phyloP scores from a whole-genome alignment of 1,140 invertebrate species.

The Coboldia fuscipes region DNA sequence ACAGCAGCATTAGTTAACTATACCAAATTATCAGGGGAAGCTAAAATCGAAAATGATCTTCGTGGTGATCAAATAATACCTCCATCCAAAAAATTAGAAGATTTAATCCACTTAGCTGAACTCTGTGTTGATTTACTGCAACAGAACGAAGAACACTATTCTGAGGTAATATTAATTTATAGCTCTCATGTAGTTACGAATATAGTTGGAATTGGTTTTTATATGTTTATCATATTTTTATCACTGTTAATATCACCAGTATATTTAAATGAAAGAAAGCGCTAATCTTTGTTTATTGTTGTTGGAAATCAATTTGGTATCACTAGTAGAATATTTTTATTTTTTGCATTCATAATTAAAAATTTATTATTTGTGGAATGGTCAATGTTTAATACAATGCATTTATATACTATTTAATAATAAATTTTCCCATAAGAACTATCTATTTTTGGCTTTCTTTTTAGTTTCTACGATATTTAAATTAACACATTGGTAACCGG shows the following conservation, averaged over 20 bases:
- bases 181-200: too few relatives aligned
- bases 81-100: slow-evolving; percentile 79
- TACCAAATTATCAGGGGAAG: slow-evolving; percentile 83
- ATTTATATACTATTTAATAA: too few relatives aligned
- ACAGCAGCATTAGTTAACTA: slow-evolving; percentile 97
- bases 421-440: too few relatives aligned
- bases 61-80: slow-evolving; percentile 60
- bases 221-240: neutral
- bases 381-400: too few relatives aligned
- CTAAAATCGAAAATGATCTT: slow-evolving; percentile 88
- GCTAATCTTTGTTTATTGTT: neutral
- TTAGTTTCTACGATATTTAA: too few relatives aligned
- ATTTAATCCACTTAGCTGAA: slow-evolving; percentile 91
- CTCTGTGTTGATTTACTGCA: slow-evolving; percentile 95
- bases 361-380: too few relatives aligned
- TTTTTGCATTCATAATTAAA: too few relatives aligned
- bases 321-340: neutral
- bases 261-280: neutral
- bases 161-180: slow-evolving; percentile 97
- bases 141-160: slow-evolving; percentile 99
- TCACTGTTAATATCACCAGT: neutral
- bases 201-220: too few relatives aligned
- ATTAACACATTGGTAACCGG: too few relatives aligned
- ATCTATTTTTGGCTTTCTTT: too few relatives aligned
- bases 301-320: neutral